Conservation (phyloP, 2,888 invertebrate species). For the Tinea pellionella region DNA sequence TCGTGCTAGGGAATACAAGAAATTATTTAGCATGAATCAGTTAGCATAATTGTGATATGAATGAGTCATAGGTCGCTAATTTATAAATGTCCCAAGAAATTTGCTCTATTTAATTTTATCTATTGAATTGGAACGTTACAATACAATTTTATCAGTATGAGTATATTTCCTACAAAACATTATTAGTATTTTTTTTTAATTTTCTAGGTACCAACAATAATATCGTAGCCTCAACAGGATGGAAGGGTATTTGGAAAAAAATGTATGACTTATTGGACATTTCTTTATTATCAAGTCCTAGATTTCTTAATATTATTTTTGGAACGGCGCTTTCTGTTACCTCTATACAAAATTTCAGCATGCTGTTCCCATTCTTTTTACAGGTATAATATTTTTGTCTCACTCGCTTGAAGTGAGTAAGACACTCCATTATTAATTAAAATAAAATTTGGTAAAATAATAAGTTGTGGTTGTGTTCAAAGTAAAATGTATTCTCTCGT, state of each 20-base stretch:
- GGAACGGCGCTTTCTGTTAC: slow-evolving; percentile 76
- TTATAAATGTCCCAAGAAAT: background rate
- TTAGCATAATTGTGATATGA: background rate
- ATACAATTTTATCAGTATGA: background rate
- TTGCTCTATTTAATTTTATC: background rate
- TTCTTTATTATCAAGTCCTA: slow-evolving; percentile 69
- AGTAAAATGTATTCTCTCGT: too few relatives aligned
- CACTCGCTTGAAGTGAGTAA: too few relatives aligned
- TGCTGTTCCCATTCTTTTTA: slow-evolving; percentile 77
- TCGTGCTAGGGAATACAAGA: too few relatives aligned
- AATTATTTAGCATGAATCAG: background rate
- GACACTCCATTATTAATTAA: too few relatives aligned
- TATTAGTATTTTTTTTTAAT: background rate
- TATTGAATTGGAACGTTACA: background rate
- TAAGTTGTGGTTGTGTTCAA: too few relatives aligned
- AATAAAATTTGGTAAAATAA: too few relatives aligned
- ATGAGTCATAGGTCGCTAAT: background rate
- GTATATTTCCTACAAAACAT: background rate
- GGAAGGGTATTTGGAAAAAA: slow-evolving; percentile 26
- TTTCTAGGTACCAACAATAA: background rate
- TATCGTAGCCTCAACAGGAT: slow-evolving; percentile 17
- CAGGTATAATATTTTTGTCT: slow-evolving; percentile 50
- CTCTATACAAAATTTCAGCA: slow-evolving; percentile 76
- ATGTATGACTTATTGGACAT: slow-evolving; percentile 70
- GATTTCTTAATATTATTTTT: slow-evolving; percentile 75